Base-by-base conservation (phyloP, 1,140 invertebrate species). In the Drosophila pruinosa region DNA sequence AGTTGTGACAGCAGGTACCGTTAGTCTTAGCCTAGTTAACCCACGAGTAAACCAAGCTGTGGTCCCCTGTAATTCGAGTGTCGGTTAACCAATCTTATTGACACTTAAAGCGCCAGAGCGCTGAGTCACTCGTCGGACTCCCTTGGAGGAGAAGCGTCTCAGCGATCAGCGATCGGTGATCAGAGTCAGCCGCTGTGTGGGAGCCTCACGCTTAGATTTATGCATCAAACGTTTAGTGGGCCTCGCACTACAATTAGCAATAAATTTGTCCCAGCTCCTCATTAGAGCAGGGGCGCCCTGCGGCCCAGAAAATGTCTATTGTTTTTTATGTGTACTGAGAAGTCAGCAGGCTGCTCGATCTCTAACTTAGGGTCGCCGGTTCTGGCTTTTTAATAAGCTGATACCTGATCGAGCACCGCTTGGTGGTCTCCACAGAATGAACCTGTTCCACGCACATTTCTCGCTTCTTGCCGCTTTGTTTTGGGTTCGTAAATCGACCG, bases 401-500 rank as follows among this genome's bases (percentile, higher is more conserved):
- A 45, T 72, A 72, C 75, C 79, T 61, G 56, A 39, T 28, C 65
- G 28, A 47, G 22, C 59, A 39, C 28, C 76, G 54, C 64, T 56
- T 81, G 81, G 81, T 86, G 81, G 82, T 86, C 81, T 28, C 22
- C 34, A 28, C n/a, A n/a, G n/a, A 57, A 38, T 71, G 70, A 75
- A 82, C 78, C 79, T 75, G 80, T 78, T 83, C 38, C 53, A 67
- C 47, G 73, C 41, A 75, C 50, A 50, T 15, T 65, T 58, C 45
- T 73, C 62, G 59, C 34, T 38, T 72, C 41, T 50, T 75, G 50
- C 57, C 75, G 78, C 71, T 86, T 86, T 86, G 82, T 89, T 89
- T 88, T 89, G 82, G 83, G 82, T 76, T 58, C 78, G 83, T 88
- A 88, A 88, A 88, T 88, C 78, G 82, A 89, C 78, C 72, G 82